Evolutionary conservation across 2,888 invertebrate genomes (phyloP).

Genomic region (Hypomecis atomaria): DNA sequence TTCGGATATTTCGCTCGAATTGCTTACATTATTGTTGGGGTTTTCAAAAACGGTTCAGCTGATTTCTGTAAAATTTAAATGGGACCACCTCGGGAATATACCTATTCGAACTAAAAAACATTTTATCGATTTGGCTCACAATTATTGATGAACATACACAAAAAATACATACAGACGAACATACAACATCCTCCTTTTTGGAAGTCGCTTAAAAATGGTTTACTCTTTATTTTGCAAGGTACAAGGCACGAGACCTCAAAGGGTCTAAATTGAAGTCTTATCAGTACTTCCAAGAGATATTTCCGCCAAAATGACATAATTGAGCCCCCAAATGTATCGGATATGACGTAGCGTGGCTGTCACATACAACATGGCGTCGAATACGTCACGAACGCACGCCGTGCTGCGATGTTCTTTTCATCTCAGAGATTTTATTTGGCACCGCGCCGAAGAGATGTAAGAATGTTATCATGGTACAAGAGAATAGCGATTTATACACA

Average conservation of each 20-base stretch:
- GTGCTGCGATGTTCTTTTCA: slow-evolving; percentile 19
- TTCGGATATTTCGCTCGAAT: too few relatives aligned
- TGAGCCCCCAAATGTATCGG: slow-evolving; percentile 20
- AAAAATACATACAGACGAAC: too few relatives aligned
- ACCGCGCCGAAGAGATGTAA: slow-evolving; percentile 27
- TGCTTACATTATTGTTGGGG: too few relatives aligned
- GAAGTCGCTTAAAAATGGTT: background rate
- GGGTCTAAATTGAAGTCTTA: slow-evolving; percentile 1
- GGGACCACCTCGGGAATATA: too few relatives aligned
- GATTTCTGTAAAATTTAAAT: too few relatives aligned
- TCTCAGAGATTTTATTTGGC: slow-evolving; percentile 39
- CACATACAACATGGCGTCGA: slow-evolving; percentile 23
- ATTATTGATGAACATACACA: background rate
- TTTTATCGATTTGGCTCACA: background rate
- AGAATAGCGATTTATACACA: background rate
- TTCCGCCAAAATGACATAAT: slow-evolving; percentile 21
- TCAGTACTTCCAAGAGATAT: slow-evolving; percentile 19
- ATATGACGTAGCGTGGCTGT: slow-evolving; percentile 24
- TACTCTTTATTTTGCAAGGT: background rate
- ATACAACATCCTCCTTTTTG: too few relatives aligned
- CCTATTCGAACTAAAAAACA: too few relatives aligned
- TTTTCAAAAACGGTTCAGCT: too few relatives aligned
- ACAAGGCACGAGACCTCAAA: background rate
- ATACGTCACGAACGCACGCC: slow-evolving; percentile 23
- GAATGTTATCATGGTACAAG: slow-evolving; percentile 1